Conservation (phyloP, 1,140 invertebrate genomes). For the Littorina saxatilis region DNA sequence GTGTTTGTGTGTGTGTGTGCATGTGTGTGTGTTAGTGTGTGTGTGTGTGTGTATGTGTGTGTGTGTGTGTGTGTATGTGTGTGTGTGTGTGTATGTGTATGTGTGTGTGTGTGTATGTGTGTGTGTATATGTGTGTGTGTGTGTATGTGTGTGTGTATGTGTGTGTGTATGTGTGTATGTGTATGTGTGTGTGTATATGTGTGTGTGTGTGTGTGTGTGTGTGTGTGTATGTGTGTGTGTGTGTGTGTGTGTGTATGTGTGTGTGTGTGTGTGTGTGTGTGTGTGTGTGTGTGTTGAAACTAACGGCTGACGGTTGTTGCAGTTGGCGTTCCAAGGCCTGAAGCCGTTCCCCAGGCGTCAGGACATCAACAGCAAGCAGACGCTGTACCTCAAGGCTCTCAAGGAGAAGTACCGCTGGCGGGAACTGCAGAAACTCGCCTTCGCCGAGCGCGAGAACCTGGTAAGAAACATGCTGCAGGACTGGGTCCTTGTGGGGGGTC, state of each 20-base stretch:
- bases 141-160: too few relatives aligned
- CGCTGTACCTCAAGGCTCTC: conserved; percentile 76
- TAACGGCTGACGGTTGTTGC: conserved; percentile 15
- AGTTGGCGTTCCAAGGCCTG: conserved; percentile 78
- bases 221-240: too few relatives aligned
- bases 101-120: too few relatives aligned
- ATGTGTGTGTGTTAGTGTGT: too few relatives aligned
- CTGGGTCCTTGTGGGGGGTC: too few relatives aligned
- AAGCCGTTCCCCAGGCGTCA: conserved; percentile 76
- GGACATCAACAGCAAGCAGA: conserved; percentile 76
- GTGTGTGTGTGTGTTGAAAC: too few relatives aligned
- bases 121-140: too few relatives aligned
- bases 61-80: not conserved
- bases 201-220: too few relatives aligned
- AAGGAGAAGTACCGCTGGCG: conserved; percentile 76
- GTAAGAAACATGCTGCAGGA: conserved; percentile 46
- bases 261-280: not conserved
- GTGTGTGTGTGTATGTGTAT: not conserved
- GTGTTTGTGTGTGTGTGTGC: too few relatives aligned
- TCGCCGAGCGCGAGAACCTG: conserved; percentile 69
- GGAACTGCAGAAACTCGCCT: conserved; percentile 67
- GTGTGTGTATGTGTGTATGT: too few relatives aligned
- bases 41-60: not conserved
- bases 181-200: too few relatives aligned
- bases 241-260: not conserved